Conservation (phyloP, 64 coral and sea anemone species). For the Anthopleura sola region DNA sequence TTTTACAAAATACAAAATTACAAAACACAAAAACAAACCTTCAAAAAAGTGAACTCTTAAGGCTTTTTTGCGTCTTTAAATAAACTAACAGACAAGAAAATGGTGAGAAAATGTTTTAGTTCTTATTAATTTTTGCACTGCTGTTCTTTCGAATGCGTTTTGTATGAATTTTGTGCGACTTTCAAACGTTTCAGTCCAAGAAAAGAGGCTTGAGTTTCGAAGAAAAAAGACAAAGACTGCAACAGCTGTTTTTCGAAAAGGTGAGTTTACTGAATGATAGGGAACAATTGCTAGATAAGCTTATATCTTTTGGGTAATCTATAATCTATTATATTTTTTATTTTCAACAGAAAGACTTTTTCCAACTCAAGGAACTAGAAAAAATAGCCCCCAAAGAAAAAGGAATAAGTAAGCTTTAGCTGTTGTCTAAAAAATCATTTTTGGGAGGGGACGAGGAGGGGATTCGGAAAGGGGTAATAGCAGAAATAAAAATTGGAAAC, state of each 20-base stretch:
- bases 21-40: background rate
- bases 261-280: slow-evolving; percentile 6
- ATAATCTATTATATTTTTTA: too few species aligned
- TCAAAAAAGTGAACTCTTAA: background rate
- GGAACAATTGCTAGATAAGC: too few species aligned
- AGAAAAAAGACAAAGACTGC: slow-evolving; percentile 87
- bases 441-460: background rate
- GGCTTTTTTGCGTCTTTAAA: background rate
- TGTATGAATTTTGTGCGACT: background rate
- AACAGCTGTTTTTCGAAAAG: slow-evolving; percentile 95
- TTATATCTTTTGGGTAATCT: too few species aligned
- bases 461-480: background rate
- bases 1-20: background rate
- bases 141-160: background rate
- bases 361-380: slow-evolving; percentile 93
- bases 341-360: slow-evolving; percentile 90
- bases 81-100: background rate
- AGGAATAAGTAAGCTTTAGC: slow-evolving; percentile 99
- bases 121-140: background rate
- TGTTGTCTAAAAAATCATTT: background rate
- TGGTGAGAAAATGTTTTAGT: background rate
- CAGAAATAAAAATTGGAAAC: background rate
- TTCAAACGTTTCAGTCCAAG: slow-evolving; percentile 61
- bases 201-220: slow-evolving; percentile 94
- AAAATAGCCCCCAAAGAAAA: slow-evolving; percentile 99